phyloP scores from a whole-genome alignment of 2,888 invertebrate genomes.

The Dugesia japonica region DNA sequence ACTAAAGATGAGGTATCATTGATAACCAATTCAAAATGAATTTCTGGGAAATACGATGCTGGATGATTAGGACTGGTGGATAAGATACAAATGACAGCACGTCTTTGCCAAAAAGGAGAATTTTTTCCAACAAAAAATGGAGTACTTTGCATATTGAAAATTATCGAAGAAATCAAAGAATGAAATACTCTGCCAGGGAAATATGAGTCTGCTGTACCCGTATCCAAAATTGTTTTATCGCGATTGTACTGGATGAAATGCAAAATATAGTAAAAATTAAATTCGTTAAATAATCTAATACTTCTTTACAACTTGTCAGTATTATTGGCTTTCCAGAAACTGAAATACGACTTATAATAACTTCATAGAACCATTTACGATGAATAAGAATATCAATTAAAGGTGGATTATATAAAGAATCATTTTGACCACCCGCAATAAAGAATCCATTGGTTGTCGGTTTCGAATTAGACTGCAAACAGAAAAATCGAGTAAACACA shows the following conservation, averaged over 20 bases:
- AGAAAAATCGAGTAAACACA: neutral
- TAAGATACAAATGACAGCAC: neutral
- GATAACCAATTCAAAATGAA: neutral
- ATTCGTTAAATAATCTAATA: neutral
- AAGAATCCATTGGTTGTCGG: neutral
- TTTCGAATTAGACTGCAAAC: neutral
- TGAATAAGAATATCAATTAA: neutral
- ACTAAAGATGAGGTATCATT: neutral
- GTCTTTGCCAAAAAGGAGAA: neutral
- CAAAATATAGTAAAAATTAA: neutral
- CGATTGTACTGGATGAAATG: neutral
- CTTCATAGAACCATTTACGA: neutral
- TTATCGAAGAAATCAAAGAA: neutral
- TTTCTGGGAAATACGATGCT: neutral
- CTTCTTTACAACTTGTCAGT: neutral
- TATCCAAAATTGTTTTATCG: neutral
- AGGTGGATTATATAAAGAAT: neutral
- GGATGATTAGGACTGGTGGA: neutral
- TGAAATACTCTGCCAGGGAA: neutral
- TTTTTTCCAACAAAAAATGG: neutral
- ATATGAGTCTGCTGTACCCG: neutral
- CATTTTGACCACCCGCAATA: neutral
- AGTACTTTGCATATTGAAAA: neutral
- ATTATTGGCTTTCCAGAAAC: neutral
- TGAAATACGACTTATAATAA: constrained; percentile 17